Conservation (phyloP, 92 coral and sea anemone species). For the Paramuricea clavata region DNA sequence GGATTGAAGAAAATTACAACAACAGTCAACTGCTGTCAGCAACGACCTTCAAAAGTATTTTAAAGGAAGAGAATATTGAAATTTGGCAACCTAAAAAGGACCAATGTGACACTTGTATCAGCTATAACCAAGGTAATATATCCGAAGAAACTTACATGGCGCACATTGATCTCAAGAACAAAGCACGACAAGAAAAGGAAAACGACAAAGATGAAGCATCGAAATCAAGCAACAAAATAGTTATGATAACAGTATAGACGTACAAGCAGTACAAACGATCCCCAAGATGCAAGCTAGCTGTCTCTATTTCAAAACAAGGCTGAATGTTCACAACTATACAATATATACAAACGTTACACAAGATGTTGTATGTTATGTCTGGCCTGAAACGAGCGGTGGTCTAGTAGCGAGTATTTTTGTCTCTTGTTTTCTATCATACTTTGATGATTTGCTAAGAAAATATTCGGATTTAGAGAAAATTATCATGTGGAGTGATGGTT, state of each 20-base stretch:
- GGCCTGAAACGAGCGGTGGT: constrained; percentile 30
- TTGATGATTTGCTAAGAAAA: not conserved
- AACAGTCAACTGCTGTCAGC: not conserved
- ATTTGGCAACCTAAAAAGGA: not conserved
- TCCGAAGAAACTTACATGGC: not conserved
- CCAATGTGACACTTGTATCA: not conserved
- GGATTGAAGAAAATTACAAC: not conserved
- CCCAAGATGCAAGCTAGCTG: not conserved
- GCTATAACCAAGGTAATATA: not conserved
- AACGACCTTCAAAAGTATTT: not conserved
- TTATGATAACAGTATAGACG: not conserved
- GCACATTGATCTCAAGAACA: not conserved
- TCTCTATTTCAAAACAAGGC: constrained; percentile 12
- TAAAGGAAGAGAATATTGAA: not conserved
- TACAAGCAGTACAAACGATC: not conserved
- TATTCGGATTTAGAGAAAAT: not conserved
- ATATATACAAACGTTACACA: not conserved
- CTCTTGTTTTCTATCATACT: not conserved
- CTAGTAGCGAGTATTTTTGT: constrained; percentile 8
- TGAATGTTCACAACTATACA: constrained; percentile 12
- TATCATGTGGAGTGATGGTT: constrained; percentile 20
- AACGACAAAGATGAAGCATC: not conserved
- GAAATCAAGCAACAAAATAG: not conserved
- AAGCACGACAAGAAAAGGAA: not conserved
- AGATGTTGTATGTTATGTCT: constrained; percentile 12